Evolutionary conservation across 2,888 invertebrate species (phyloP).

Genomic region (Caradrina clavipalpis): DNA sequence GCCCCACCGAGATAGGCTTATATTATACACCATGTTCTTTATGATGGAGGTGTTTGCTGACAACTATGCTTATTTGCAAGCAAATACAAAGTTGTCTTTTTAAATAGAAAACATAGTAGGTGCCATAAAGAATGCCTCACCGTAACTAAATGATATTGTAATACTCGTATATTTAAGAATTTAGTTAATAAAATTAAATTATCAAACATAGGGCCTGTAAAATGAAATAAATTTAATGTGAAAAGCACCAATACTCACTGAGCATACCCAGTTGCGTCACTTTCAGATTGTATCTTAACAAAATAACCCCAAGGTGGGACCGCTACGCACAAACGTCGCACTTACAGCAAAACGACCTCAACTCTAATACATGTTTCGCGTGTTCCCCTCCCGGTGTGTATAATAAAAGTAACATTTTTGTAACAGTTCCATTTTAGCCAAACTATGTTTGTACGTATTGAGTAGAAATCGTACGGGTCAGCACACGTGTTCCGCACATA

Average conservation of each 20-base stretch:
- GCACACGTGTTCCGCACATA: slow-evolving; percentile 82
- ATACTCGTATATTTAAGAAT: slow-evolving; percentile 1
- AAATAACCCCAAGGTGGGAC: slow-evolving; percentile 68
- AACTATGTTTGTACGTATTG: slow-evolving; percentile 71
- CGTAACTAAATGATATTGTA: neutral
- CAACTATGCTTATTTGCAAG: slow-evolving; percentile 28
- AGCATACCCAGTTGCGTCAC: slow-evolving; percentile 52
- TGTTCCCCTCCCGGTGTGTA: slow-evolving; percentile 71
- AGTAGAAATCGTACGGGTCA: slow-evolving; percentile 75
- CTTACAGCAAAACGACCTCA: slow-evolving; percentile 70
- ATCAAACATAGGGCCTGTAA: neutral
- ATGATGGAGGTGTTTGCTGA: slow-evolving; percentile 54
- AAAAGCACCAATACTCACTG: slow-evolving; percentile 52
- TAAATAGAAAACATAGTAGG: neutral
- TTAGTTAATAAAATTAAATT: slow-evolving; percentile 18
- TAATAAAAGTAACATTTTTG: slow-evolving; percentile 76
- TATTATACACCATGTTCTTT: slow-evolving; percentile 52
- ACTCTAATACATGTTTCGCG: slow-evolving; percentile 79
- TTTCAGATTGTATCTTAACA: slow-evolving; percentile 69
- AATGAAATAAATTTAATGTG: slow-evolving; percentile 50
- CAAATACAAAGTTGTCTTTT: slow-evolving; percentile 3
- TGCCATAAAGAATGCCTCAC: neutral
- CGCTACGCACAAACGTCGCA: slow-evolving; percentile 70
- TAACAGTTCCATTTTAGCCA: slow-evolving; percentile 71
- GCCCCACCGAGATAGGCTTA: slow-evolving; percentile 76